These are phyloP conservation scores for Metaphire vulgaris DNA, from an alignment of 1,140 invertebrate species.

Conservation along the genomic window DNA sequence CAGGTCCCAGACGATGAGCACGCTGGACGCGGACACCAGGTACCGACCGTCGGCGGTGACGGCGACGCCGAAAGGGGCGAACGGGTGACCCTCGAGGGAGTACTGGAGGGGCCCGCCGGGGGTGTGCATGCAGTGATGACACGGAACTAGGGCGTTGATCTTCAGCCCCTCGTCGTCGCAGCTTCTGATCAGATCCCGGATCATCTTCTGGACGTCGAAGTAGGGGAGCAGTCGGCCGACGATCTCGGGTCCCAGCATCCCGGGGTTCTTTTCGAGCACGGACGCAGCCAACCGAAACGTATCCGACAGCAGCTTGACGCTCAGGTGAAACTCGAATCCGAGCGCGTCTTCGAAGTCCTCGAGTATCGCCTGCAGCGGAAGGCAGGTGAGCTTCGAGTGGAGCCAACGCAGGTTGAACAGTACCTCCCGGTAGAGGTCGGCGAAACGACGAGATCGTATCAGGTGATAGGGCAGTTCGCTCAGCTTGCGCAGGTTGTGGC, in stretches of 20 bases:
- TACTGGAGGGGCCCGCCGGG: constrained; percentile 96
- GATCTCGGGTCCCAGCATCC: constrained; percentile 92
- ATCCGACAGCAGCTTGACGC: constrained; percentile 83
- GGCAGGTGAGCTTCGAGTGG: constrained; percentile 88
- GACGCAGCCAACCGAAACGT: constrained; percentile 66
- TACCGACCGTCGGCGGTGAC: constrained; percentile 86
- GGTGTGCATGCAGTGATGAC: constrained; percentile 91
- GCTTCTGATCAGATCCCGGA: constrained; percentile 72
- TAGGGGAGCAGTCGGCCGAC: constrained; percentile 79
- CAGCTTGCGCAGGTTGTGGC: constrained; percentile 57
- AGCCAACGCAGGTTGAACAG: constrained; percentile 97
- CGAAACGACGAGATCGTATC: constrained; percentile 69
- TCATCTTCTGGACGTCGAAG: constrained; percentile 59
- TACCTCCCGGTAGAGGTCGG: constrained; percentile 85
- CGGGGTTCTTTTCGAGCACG: constrained; percentile 75
- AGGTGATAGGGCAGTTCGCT: constrained; percentile 87
- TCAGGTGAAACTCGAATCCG: constrained; percentile 49
- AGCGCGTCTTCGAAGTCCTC: constrained; percentile 94
- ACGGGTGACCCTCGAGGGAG: constrained; percentile 93
- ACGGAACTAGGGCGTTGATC: constrained; percentile 67
- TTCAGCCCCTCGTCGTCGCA: constrained; percentile 75
- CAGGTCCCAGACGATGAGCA: constrained; percentile 94
- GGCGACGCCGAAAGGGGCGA: constrained; percentile 90
- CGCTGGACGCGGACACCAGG: constrained; percentile 91
- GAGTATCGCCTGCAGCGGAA: constrained; percentile 81